Conservation (phyloP, 2,113 vertebrate species). For the Protobothrops mucrosquamatus region DNA sequence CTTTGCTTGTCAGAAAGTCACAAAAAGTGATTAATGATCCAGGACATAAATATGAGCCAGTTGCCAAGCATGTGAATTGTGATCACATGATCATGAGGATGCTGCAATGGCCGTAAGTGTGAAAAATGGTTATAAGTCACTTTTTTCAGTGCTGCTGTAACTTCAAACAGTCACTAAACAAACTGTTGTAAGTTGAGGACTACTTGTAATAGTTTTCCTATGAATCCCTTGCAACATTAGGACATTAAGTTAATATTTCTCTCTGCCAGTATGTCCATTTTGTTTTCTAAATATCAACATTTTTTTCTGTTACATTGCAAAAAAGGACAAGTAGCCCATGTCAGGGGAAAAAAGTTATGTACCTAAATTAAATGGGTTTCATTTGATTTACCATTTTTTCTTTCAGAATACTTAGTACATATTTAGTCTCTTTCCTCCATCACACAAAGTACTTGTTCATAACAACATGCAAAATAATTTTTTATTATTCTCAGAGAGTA, state of each 20-base stretch:
- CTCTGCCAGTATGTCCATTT: constrained; percentile 37
- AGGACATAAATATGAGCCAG: not conserved
- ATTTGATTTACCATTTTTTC: not conserved
- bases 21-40: not conserved
- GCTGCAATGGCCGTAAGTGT: not conserved
- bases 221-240: not conserved
- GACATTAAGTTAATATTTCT: rapidly evolving
- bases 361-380: not conserved
- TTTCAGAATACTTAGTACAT: not conserved
- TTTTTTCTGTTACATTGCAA: not conserved
- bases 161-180: too few species aligned
- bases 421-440: not conserved
- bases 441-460: not conserved
- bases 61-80: not conserved
- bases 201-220: constrained; percentile 4
- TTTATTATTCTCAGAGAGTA: not conserved
- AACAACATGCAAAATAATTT: not conserved
- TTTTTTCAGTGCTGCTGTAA: too few species aligned
- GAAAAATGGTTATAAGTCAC: not conserved
- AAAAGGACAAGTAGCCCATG: not conserved
- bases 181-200: not conserved
- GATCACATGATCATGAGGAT: not conserved
- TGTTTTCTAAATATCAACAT: not conserved
- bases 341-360: not conserved
- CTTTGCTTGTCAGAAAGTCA: not conserved